Base-by-base conservation (phyloP, 2,797 vertebrate species). In the Cetoscarus ocellatus region DNA sequence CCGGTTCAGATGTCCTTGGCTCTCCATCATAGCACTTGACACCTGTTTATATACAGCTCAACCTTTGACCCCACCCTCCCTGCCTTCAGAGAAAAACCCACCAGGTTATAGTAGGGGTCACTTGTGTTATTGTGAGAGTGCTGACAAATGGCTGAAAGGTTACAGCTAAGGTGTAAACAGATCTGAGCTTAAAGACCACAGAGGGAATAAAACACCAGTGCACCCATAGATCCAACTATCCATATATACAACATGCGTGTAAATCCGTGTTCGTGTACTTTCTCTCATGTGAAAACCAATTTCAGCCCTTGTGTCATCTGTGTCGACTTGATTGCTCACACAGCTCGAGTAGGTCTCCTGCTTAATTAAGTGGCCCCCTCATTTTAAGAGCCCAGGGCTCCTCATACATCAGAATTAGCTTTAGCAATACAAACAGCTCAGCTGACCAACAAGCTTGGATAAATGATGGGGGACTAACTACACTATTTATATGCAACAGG, bases 11-110 rank as follows among this genome's bases (percentile, higher is more conserved):
- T 87, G 74, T 82, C 85, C 64, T 63, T 1, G 34, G 64, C 64
- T 79, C 36, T 89, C 79, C 81, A 86, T 89, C 84, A 85, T 48
- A 45, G 49, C 68, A 75, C 78, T 82, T 89, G 87, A 87, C 88
- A 83, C 67, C 68, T 84, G 82, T 89, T 89, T 86, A 86, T 85
- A 87, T 62, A 62, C n/a, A 3, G 19, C 14, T 3, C 42, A 53
- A 86, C 76, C 85, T 80, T 64, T 73, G 70, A 87, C 78, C 86
- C 61, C 36, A 0, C n/a, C 8, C 49, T 57, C 51, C 50, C 58
- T 15, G 1, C 19, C 79, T 61, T 73, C 73, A 48, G 63, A 77
- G 58, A 60, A 49, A 35, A 40, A 35, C 42, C 57, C 69, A 27
- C 10, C 6, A 1, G 55, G 61, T 66, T 53, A 40, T 10, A 0